A percentile compares a stretch with the other conserved stretches of the same genome.
These are phyloP conservation scores for Siphamia tubifer DNA, from an alignment of 2,113 vertebrate genomes.

Conservation along the genomic window DNA sequence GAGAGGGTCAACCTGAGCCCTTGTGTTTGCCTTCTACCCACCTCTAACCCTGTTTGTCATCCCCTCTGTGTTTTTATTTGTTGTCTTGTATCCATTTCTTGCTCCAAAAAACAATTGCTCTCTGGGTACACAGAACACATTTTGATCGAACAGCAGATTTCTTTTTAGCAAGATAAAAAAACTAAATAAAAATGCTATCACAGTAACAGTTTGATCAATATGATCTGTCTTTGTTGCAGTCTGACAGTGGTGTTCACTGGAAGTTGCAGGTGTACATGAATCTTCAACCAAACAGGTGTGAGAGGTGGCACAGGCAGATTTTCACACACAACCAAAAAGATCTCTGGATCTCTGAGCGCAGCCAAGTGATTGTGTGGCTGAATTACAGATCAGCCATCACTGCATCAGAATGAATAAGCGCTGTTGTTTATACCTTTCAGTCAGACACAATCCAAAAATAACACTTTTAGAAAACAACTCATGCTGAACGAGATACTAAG, in stretches of 20 bases:
- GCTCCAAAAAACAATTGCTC: too few species aligned
- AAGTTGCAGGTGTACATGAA: constrained; percentile 29
- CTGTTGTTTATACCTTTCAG: neutral
- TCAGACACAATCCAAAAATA: neutral
- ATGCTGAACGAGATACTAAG: neutral
- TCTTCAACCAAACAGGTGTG: constrained; percentile 3
- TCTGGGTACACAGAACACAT: neutral
- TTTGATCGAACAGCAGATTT: constrained; percentile 1
- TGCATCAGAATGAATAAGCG: neutral
- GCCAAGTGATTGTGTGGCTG: neutral
- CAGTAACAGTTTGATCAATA: constrained; percentile 32
- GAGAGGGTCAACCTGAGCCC: too few species aligned
- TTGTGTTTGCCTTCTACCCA: too few species aligned
- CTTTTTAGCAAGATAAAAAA: constrained; percentile 38
- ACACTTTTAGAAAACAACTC: neutral
- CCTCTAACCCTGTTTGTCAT: too few species aligned
- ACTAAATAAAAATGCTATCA: constrained; percentile 33
- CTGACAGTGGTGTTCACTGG: neutral
- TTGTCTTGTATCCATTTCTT: too few species aligned
- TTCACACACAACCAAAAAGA: neutral
- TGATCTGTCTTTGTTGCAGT: constrained; percentile 4
- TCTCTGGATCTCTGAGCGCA: too few species aligned
- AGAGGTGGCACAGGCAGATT: neutral
- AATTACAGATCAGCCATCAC: neutral
- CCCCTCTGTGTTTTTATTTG: too few species aligned